phyloP scores from a whole-genome alignment of 1,140 invertebrate species.

The Rhysida immarginata region DNA sequence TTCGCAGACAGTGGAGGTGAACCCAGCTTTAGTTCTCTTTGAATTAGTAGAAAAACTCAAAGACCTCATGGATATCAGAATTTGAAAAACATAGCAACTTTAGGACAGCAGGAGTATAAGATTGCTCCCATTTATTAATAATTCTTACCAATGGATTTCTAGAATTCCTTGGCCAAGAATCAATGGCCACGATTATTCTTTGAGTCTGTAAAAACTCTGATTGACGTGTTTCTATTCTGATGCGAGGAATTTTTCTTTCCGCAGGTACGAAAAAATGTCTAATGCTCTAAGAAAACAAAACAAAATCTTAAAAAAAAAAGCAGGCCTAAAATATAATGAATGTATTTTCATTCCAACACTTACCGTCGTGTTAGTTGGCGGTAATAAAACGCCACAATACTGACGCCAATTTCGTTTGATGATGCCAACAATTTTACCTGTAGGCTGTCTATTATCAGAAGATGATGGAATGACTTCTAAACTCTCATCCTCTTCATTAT shows the following conservation, averaged over 20 bases:
- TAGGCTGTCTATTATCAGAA: slow-evolving; percentile 41
- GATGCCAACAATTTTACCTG: slow-evolving; percentile 83
- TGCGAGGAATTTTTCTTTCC: slow-evolving; percentile 74
- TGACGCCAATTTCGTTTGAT: slow-evolving; percentile 91
- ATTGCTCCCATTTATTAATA: too few relatives aligned
- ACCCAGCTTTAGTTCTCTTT: too few relatives aligned
- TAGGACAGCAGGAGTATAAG: too few relatives aligned
- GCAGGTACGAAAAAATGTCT: slow-evolving; percentile 78
- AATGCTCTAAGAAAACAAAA: slow-evolving; percentile 37
- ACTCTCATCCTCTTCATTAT: too few relatives aligned
- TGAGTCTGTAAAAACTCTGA: slow-evolving; percentile 61
- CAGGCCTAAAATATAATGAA: too few relatives aligned
- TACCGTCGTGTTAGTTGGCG: slow-evolving; percentile 55
- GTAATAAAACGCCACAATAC: slow-evolving; percentile 86
- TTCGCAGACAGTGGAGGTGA: too few relatives aligned
- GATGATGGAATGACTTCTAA: not conserved
- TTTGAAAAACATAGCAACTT: too few relatives aligned
- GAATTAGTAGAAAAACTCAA: too few relatives aligned
- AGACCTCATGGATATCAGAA: too few relatives aligned
- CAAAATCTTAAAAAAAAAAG: not conserved
- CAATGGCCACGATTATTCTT: slow-evolving; percentile 79
- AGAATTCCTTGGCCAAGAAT: slow-evolving; percentile 78
- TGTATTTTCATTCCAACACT: too few relatives aligned
- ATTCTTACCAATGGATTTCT: slow-evolving; percentile 47
- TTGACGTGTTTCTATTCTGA: slow-evolving; percentile 82